These are phyloP conservation scores for Abramis brama DNA, from an alignment of 2,113 vertebrate genomes.

Conservation along the genomic window DNA sequence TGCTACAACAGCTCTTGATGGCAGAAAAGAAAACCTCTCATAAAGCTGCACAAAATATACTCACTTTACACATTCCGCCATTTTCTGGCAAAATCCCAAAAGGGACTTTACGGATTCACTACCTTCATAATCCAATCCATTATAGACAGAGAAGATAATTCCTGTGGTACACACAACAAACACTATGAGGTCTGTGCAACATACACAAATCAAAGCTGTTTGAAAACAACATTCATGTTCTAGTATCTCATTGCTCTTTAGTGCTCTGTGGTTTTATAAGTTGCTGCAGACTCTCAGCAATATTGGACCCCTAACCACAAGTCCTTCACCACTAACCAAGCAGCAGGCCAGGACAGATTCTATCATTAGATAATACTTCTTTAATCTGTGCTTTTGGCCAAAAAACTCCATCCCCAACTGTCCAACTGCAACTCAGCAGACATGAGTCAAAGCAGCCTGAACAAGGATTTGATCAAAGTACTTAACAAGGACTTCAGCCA, in stretches of 20 bases:
- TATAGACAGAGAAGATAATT: not conserved
- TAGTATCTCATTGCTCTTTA: not conserved
- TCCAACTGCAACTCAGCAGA: not conserved
- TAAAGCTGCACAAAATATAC: not conserved
- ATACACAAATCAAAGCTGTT: constrained; percentile 16
- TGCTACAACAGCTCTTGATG: not conserved
- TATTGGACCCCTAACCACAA: constrained; percentile 35
- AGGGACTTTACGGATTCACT: not conserved
- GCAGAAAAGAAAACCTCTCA: constrained; percentile 3
- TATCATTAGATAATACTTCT: constrained; percentile 15
- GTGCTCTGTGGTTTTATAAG: constrained; percentile 28
- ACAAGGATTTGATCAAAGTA: constrained; percentile 22
- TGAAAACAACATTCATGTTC: constrained; percentile 1
- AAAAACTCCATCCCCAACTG: constrained; percentile 15
- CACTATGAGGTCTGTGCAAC: constrained; percentile 5
- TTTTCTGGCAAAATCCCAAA: not conserved
- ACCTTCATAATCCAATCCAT: not conserved
- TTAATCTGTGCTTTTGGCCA: not conserved
- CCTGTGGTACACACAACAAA: not conserved
- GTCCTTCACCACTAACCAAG: constrained; percentile 20
- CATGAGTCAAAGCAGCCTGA: not conserved
- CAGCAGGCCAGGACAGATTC: constrained; percentile 4
- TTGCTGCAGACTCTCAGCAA: not conserved
- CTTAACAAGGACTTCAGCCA: constrained; percentile 17
- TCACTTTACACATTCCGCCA: not conserved